These are phyloP conservation scores for Amiota minor DNA, from an alignment of 2,888 invertebrate genomes.

Conservation along the genomic window DNA sequence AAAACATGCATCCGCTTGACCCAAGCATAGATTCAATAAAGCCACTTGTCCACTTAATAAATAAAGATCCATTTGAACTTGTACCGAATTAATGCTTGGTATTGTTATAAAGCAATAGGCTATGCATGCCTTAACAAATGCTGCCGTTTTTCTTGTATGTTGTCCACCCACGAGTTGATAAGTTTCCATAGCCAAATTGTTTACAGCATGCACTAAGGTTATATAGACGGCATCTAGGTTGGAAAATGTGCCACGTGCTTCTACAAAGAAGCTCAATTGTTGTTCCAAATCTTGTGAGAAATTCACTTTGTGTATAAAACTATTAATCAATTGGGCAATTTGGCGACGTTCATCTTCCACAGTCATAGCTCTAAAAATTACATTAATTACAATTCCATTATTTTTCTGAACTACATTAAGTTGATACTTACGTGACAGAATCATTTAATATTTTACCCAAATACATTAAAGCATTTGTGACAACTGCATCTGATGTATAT, in stretches of 20 bases:
- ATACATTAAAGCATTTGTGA: slow-evolving; percentile 90
- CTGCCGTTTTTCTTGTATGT: slow-evolving; percentile 85
- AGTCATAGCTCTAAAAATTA: slow-evolving; percentile 82
- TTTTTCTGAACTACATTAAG: not conserved
- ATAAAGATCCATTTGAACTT: slow-evolving; percentile 87
- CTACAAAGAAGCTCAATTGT: slow-evolving; percentile 94
- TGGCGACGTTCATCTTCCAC: slow-evolving; percentile 93
- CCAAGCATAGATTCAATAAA: slow-evolving; percentile 89
- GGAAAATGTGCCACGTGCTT: slow-evolving; percentile 90
- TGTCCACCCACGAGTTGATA: slow-evolving; percentile 79
- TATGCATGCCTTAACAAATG: slow-evolving; percentile 93
- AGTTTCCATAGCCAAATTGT: slow-evolving; percentile 82
- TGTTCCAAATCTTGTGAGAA: slow-evolving; percentile 92
- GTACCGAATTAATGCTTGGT: slow-evolving; percentile 91
- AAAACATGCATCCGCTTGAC: slow-evolving; percentile 96
- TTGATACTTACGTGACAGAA: slow-evolving; percentile 84
- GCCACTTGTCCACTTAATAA: slow-evolving; percentile 91
- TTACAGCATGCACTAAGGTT: slow-evolving; percentile 91
- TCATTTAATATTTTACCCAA: slow-evolving; percentile 93
- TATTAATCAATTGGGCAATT: slow-evolving; percentile 87
- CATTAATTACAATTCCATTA: slow-evolving; percentile 9
- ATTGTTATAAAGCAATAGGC: slow-evolving; percentile 97
- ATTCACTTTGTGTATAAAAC: slow-evolving; percentile 85
- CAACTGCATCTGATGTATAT: slow-evolving; percentile 83
- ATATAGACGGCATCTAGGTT: slow-evolving; percentile 91